Evolutionary conservation across 1,140 invertebrate genomes (phyloP), one percentile per base, ranked within the genome.

Genomic region (Dryas iulia): DNA sequence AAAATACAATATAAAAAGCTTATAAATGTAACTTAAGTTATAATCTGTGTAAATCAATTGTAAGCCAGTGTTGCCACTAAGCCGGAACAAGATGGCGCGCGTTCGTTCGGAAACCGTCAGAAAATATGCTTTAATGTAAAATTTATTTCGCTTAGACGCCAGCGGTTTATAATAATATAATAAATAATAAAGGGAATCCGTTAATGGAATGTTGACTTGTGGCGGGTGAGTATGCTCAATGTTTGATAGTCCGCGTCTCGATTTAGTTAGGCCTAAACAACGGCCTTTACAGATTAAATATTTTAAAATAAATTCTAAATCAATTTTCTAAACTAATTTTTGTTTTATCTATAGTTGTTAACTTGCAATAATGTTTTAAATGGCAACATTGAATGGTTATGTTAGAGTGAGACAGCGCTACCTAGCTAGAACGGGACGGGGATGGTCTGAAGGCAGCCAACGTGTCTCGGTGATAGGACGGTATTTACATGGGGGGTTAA

Each of bases 391-490:
- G 1, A 47, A 47, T 21, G 12, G 3, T 18, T 8, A 47, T 47
- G 8, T 47, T 47, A 62, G 28, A 63, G 61, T 26, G 52, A 56
- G 47, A 63, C 30, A 60, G 21, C 25, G 35, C 60, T 56, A 58
- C 66, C 72, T 72, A 81, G 80, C 71, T 81, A 79, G 73, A 83
- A 30, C 69, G 80, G 67, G 79, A 80, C 69, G 66, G 84, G 70
- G 82, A 86, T 83, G 82, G 84, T 78, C 58, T 71, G 79, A 58
- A 81, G 79, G 76, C 77, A 83, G 78, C 67, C 79, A 82, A 83
- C 71, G 82, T 83, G 83, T 82, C 72, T 86, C 77, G 85, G 82
- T 89, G 85, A 89, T 87, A 89, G 84, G 74, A 79, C 74, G 84
- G 76, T 81, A 81, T 83, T 82, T 78, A 83, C 73, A 84, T 76